Evolutionary conservation across 2,888 invertebrate genomes (phyloP).

Genomic region (Rhaphigaster nebulosa): DNA sequence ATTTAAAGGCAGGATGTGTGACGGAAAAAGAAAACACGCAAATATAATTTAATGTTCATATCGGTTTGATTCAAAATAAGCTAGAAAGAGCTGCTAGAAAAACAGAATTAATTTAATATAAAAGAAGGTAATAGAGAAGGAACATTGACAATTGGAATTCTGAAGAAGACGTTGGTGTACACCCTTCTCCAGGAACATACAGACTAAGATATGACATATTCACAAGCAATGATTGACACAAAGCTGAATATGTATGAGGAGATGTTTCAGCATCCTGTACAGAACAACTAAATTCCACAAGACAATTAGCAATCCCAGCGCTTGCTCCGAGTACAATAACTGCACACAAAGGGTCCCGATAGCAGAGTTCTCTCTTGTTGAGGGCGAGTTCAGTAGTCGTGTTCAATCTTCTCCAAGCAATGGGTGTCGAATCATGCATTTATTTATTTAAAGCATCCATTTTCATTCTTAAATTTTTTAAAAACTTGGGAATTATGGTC

Average conservation of each 20-base stretch:
- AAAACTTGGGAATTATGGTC: too few relatives aligned
- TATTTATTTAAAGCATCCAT: neutral
- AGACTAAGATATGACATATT: neutral
- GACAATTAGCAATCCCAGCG: neutral
- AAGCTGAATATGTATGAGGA: neutral
- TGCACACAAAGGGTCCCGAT: neutral
- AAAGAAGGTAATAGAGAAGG: too few relatives aligned
- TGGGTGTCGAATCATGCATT: neutral
- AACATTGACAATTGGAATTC: too few relatives aligned
- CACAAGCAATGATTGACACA: neutral
- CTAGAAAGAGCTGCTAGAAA: too few relatives aligned
- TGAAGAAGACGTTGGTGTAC: neutral
- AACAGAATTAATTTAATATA: too few relatives aligned
- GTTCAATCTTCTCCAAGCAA: neutral
- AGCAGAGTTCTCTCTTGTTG: neutral
- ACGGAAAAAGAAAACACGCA: too few relatives aligned
- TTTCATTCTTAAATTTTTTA: too few relatives aligned
- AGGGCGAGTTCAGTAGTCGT: neutral
- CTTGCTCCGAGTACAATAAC: neutral
- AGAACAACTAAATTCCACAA: neutral
- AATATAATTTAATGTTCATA: too few relatives aligned
- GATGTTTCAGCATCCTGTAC: neutral
- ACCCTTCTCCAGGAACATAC: neutral
- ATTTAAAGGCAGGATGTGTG: too few relatives aligned
- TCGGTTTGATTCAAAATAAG: too few relatives aligned